Base-by-base conservation (phyloP, 2,113 vertebrate species). In the Micronisus gabar region DNA sequence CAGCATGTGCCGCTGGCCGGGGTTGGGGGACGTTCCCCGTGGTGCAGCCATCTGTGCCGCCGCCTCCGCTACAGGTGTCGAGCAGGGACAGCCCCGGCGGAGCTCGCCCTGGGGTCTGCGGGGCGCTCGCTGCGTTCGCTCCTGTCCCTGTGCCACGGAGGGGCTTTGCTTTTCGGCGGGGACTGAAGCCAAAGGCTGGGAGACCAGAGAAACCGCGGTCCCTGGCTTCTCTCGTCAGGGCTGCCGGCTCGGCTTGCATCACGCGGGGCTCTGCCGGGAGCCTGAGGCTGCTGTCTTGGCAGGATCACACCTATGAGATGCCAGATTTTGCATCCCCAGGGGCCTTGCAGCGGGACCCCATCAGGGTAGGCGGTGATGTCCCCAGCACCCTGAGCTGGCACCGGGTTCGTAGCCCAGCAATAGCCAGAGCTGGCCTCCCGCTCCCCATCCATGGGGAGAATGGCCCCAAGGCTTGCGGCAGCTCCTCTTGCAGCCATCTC, bases 321-420 rank as follows among this genome's bases (percentile, higher is more conserved):
- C 55, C 38, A 15, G 27, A 79, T 62, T n/a, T 68, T n/a, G 1
- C 80, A 36, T 2, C 22, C 55, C 18, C 41, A 2, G 26, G 61
- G 30, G 13, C 30, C 65, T 62, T 19, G 78, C 47, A n/a, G 78
- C 1, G 0, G 4, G 34, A 48, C 30, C 36, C 41, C 11, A 0
- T 1, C 2, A 1, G 67, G 53, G 40, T 43, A 32, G 76, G 3
- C 68, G 16, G 72, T 1, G 8, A n/a, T 29, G 74, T n/a, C 43
- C 61, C 45, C 59, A 30, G 53, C 47, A 43, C 36, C 61, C 59
- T 2, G 9, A 52, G 38, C 53, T 13, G 5, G 29, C 32, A 6
- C n/a, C n/a, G 4, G 8, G 45, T 71, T 71, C 0, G 0, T 48
- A 71, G 62, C 58, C 41, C 66, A 52, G 52, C 61, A 56, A 0